Evolutionary conservation across 2,888 invertebrate genomes (phyloP).

Genomic region (Physocephala rufipes): DNA sequence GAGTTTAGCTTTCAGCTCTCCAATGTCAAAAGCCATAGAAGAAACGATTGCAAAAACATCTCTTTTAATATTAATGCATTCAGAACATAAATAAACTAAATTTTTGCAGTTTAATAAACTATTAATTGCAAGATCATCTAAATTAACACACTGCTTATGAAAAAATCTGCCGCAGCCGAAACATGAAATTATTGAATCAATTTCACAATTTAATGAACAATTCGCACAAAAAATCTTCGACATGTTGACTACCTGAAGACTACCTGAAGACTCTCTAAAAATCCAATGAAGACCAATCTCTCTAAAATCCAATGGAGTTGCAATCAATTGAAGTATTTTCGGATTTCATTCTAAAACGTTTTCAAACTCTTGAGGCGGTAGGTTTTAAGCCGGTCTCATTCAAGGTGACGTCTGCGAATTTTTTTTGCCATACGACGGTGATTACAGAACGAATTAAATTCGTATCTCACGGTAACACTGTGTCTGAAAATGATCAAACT

Average conservation of each 20-base stretch:
- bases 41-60: conserved; percentile 2
- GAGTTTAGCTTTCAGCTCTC: background rate
- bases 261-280: too few species aligned
- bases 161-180: background rate
- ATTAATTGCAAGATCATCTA: background rate
- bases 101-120: background rate
- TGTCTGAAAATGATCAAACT: too few species aligned
- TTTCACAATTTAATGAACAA: background rate
- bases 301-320: too few species aligned
- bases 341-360: too few species aligned
- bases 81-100: background rate
- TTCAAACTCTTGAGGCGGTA: too few species aligned
- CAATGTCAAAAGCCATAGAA: background rate
- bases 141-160: background rate
- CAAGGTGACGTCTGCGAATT: too few species aligned
- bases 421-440: too few species aligned
- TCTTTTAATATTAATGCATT: background rate
- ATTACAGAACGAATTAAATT: too few species aligned
- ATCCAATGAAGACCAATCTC: too few species aligned
- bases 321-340: too few species aligned
- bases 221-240: background rate
- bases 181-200: background rate
- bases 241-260: background rate
- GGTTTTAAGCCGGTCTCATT: too few species aligned
- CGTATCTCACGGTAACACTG: too few species aligned